A percentile compares a stretch with the other conserved stretches of the same genome.
phyloP scores from a whole-genome alignment of 2,797 vertebrate species.

The Acipenser transmontanus region DNA sequence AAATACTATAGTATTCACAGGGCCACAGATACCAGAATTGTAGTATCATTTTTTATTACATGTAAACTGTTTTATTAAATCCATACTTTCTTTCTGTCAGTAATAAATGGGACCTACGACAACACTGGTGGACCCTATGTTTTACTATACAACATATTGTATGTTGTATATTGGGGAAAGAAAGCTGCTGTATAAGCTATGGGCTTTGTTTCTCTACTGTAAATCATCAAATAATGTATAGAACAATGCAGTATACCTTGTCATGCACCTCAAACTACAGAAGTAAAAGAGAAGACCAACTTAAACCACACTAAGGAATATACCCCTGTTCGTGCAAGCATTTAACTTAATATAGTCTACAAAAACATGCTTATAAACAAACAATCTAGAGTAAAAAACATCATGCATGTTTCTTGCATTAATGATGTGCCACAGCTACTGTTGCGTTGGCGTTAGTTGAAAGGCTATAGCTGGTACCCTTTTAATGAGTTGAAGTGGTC shows the following conservation, averaged over 20 bases:
- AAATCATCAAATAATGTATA: neutral
- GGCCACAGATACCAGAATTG: too few relatives aligned
- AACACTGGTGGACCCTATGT: too few relatives aligned
- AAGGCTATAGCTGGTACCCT: conserved; percentile 25
- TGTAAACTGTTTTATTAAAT: too few relatives aligned
- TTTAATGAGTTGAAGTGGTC: conserved; percentile 29
- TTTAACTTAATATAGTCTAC: conserved; percentile 19
- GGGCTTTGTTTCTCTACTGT: conserved; percentile 7
- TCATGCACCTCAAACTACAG: neutral
- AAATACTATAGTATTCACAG: too few relatives aligned
- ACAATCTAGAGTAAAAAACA: conserved; percentile 29
- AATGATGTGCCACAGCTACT: conserved; percentile 12
- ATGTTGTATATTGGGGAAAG: neutral
- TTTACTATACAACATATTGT: too few relatives aligned
- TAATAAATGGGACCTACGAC: too few relatives aligned
- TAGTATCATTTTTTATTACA: too few relatives aligned
- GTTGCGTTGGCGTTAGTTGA: conserved; percentile 33
- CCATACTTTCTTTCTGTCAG: too few relatives aligned
- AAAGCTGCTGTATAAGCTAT: neutral
- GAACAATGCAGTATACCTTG: conserved; percentile 2
- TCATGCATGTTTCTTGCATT: neutral
- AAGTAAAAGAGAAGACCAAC: conserved; percentile 14
- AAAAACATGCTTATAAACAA: conserved; percentile 34
- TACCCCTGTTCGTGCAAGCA: conserved; percentile 18
- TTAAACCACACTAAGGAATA: conserved; percentile 21